Conservation (phyloP, 2,888 invertebrate species). For the Agrilus biguttatus region DNA sequence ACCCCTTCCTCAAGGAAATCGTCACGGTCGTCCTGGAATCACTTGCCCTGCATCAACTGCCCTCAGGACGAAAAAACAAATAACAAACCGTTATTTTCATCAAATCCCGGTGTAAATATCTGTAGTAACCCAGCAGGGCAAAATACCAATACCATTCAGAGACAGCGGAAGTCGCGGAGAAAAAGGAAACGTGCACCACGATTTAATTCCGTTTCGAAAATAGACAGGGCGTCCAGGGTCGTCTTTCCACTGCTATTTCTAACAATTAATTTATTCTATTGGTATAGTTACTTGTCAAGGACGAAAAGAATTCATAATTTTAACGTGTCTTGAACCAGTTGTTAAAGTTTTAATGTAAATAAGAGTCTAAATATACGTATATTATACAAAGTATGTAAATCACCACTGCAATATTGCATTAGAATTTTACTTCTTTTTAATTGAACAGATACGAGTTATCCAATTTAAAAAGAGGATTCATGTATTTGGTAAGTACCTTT, state of each 20-base stretch:
- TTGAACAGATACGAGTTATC: no score
- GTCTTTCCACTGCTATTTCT: constrained; percentile 64
- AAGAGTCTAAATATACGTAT: not conserved
- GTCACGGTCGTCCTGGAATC: constrained; percentile 27
- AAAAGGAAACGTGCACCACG: constrained; percentile 41
- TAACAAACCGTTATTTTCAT: constrained; percentile 4
- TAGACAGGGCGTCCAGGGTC: constrained; percentile 59
- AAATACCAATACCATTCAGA: constrained; percentile 14
- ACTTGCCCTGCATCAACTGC: constrained; percentile 22
- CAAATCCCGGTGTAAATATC: constrained; percentile 9
- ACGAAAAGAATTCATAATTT: constrained; percentile 38
- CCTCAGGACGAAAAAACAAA: constrained; percentile 9
- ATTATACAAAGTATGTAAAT: not conserved
- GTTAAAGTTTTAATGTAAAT: no score
- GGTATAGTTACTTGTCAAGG: constrained; percentile 57
- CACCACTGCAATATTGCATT: no score
- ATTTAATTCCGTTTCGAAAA: constrained; percentile 68
- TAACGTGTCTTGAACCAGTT: constrained; percentile 10
- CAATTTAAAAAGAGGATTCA: no score
- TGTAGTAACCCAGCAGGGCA: constrained; percentile 16
- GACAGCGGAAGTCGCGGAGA: constrained; percentile 15
- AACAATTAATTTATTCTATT: constrained; percentile 64
- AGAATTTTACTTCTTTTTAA: no score
- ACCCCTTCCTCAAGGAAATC: constrained; percentile 22
- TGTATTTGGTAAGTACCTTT: no score